These are phyloP conservation scores for Augochlora pura DNA, from an alignment of 1,140 invertebrate species.

Conservation along the genomic window DNA sequence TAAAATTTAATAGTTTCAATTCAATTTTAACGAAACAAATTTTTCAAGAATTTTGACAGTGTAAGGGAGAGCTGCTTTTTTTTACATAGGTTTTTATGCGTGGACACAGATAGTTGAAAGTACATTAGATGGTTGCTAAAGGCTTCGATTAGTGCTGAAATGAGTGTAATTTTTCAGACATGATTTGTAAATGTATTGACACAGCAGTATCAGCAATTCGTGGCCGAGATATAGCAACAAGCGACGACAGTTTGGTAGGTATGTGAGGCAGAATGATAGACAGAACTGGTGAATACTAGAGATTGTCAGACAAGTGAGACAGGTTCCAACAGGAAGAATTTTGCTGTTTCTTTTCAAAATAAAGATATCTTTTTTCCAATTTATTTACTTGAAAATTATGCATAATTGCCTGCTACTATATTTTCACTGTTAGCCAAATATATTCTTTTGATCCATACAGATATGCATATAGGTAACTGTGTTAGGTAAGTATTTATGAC, in stretches of 20 bases:
- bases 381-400: background rate
- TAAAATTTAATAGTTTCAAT: constrained; percentile 21
- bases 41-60: constrained; percentile 12
- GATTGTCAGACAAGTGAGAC: constrained; percentile 56
- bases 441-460: background rate
- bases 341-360: background rate
- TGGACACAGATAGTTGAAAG: constrained; percentile 20
- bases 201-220: constrained; percentile 76
- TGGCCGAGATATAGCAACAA: constrained; percentile 80
- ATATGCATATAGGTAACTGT: background rate
- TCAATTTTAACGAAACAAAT: background rate
- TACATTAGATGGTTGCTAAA: constrained; percentile 42
- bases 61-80: constrained; percentile 5
- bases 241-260: constrained; percentile 77
- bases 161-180: constrained; percentile 71
- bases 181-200: constrained; percentile 72
- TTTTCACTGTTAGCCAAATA: constrained; percentile 25
- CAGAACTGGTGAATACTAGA: constrained; percentile 53
- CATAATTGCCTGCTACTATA: constrained; percentile 45
- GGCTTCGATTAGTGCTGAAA: constrained; percentile 67
- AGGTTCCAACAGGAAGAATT: constrained; percentile 40
- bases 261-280: constrained; percentile 63
- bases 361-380: background rate
- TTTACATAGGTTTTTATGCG: background rate
- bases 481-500: background rate